Conservation (phyloP, 2,888 invertebrate genomes). For the Tinea pellionella region DNA sequence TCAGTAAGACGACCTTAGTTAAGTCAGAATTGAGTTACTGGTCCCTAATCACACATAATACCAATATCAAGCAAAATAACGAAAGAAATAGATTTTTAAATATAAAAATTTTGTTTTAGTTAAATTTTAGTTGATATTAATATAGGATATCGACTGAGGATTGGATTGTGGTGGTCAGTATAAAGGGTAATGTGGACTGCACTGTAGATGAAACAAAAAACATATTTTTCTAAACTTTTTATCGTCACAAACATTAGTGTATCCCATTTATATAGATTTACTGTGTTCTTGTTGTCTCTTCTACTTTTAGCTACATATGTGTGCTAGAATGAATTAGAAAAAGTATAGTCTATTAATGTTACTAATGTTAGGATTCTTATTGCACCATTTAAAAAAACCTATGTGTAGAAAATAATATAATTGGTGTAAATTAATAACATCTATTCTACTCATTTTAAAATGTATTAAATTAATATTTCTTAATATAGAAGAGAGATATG, state of each 20-base stretch:
- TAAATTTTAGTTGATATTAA: neutral
- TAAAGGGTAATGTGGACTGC: conserved; percentile 54
- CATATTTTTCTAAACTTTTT: conserved; percentile 68
- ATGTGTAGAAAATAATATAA: no score
- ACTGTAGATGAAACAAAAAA: conserved; percentile 36
- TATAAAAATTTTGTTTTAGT: no score
- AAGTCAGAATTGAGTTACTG: no score
- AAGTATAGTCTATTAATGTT: neutral
- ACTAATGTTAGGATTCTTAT: neutral
- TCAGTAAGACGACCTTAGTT: no score
- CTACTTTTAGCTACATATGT: neutral
- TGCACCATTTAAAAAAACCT: neutral
- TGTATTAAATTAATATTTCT: neutral
- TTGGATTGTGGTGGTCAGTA: conserved; percentile 41
- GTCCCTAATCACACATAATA: no score
- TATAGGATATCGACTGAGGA: conserved; percentile 32
- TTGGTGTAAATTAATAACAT: no score
- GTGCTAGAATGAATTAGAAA: neutral
- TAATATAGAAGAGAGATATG: neutral
- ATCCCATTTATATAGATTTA: conserved; percentile 45
- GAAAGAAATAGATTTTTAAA: no score
- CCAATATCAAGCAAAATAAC: no score
- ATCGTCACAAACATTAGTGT: conserved; percentile 43
- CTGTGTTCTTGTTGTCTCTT: neutral
- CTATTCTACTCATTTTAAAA: neutral